Base-by-base conservation (phyloP, 2,888 invertebrate genomes). In the Rhamphomyia laevipes region DNA sequence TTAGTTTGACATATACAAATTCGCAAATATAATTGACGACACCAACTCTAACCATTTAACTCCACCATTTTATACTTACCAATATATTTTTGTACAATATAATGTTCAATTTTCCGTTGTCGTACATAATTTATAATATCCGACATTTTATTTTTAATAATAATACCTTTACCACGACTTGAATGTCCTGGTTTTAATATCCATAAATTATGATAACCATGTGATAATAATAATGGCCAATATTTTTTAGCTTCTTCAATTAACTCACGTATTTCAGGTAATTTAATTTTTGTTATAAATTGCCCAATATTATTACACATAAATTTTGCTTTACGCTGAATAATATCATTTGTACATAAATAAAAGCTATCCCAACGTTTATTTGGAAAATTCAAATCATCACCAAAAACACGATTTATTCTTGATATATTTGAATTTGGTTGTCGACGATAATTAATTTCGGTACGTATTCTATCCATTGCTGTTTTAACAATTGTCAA, bases 131-230 rank as follows among this genome's bases (percentile, higher is more conserved):
- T 16, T 15, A 40, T 18, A 17, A 40, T 40, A 17, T 40, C 40
- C 2, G 7, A 2, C 15, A 16, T 11, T 16, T n/a, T 11, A 16
- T 18, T 40, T 16, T 16, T 9, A 11, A 40, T 16, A 11, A 40
- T 11, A 40, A 40, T 40, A 16, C 40, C 40, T 16, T 40, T 15
- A 0, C 89, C 89, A 62, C 86, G 74, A 21, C 84, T 85, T 54
- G 83, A 79, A 58, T 81, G 11, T 6, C 30, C 30, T n/a, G 89
- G 88, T 64, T 90, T 90, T 48, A 90, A 75, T 54, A 90, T 87
- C 89, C 89, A 90, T 57, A 88, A 79, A 66, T 89, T 87, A 62
- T 80, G 76, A 54, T 75, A 75, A 1, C 89, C 89, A 69, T 88
- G 88, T 59, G 78, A 76, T 51, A 75, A 73, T 47, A 83, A 61